These are phyloP conservation scores for Stichodactyla helianthus DNA, from an alignment of 64 coral and sea anemone species.

Conservation along the genomic window DNA sequence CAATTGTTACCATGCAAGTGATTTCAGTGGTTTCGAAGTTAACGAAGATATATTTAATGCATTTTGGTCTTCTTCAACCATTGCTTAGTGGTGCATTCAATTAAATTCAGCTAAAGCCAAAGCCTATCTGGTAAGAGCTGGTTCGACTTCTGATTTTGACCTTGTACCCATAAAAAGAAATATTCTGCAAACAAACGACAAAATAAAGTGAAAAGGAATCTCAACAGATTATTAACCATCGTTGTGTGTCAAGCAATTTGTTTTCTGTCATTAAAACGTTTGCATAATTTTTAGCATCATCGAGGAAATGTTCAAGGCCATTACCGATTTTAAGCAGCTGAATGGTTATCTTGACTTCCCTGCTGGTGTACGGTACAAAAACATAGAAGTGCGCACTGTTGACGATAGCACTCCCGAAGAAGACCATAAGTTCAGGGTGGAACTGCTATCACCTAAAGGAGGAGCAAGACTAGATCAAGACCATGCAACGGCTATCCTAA, in stretches of 20 bases:
- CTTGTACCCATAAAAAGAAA: too few relatives aligned
- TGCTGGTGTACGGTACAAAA: constrained; percentile 16
- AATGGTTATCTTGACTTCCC: constrained; percentile 85
- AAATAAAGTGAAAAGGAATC: too few relatives aligned
- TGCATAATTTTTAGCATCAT: constrained; percentile 40
- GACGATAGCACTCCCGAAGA: constrained; percentile 65
- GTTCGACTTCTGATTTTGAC: too few relatives aligned
- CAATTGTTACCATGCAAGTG: too few relatives aligned
- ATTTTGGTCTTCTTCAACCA: too few relatives aligned
- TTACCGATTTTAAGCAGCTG: constrained; percentile 39
- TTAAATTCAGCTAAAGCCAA: too few relatives aligned
- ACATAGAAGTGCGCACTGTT: constrained; percentile 41
- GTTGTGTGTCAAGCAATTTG: background rate
- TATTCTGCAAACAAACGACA: too few relatives aligned
- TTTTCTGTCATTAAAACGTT: background rate
- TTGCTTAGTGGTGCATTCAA: too few relatives aligned
- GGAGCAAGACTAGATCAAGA: constrained; percentile 65
- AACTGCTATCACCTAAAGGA: constrained; percentile 61
- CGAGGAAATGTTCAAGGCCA: constrained; percentile 44
- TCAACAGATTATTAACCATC: too few relatives aligned
- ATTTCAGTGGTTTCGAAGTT: too few relatives aligned
- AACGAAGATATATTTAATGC: too few relatives aligned
- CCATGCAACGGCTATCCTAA: constrained; percentile 36
- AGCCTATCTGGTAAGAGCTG: too few relatives aligned
- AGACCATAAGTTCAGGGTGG: constrained; percentile 54